These are phyloP conservation scores for Dasypus novemcinctus DNA, from an alignment of 2,113 vertebrate species.

Conservation along the genomic window DNA sequence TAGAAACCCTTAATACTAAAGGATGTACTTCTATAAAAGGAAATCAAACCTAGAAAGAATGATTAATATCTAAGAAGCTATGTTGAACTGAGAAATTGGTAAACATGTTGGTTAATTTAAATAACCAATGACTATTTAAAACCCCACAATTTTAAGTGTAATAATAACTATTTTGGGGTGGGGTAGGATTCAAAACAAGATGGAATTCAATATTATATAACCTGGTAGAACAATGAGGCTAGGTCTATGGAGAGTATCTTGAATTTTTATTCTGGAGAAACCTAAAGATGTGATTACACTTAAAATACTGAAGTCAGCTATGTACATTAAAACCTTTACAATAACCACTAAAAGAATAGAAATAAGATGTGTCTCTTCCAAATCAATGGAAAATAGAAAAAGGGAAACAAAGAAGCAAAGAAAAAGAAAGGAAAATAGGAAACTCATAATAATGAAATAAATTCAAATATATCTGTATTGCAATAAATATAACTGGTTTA, in stretches of 20 bases:
- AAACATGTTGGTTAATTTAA: neutral
- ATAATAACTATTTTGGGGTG: neutral
- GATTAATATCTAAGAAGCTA: neutral
- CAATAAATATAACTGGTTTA: neutral
- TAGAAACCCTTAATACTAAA: neutral
- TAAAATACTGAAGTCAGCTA: constrained; percentile 17
- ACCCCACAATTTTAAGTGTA: neutral
- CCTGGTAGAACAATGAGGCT: neutral
- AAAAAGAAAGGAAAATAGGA: neutral
- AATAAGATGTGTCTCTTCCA: neutral
- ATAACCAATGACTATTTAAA: neutral
- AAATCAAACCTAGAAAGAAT: neutral
- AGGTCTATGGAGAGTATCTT: neutral
- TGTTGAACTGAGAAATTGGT: neutral
- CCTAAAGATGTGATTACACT: neutral
- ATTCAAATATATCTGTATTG: neutral
- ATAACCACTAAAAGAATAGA: neutral
- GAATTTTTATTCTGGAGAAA: neutral
- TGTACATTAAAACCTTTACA: neutral
- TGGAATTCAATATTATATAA: neutral
- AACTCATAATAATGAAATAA: constrained; percentile 27
- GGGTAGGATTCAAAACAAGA: constrained; percentile 5
- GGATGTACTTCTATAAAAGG: neutral
- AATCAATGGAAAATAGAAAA: constrained; percentile 13
- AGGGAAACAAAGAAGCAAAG: neutral